These are phyloP conservation scores for Ploceus nigricollis DNA, from an alignment of 2,113 vertebrate genomes.

Conservation along the genomic window DNA sequence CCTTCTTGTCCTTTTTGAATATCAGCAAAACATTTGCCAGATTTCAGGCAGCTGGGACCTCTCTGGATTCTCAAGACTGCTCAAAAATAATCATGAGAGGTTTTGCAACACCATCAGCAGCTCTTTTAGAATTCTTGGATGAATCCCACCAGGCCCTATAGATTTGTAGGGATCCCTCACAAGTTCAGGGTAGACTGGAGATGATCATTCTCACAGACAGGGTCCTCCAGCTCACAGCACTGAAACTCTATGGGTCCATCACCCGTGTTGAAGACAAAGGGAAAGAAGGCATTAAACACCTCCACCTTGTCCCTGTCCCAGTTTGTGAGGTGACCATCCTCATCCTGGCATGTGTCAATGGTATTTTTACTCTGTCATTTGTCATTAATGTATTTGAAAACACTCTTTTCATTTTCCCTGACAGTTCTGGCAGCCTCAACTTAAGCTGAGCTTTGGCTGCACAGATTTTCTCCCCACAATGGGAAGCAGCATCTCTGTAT, in stretches of 20 bases:
- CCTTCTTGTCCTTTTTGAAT: not conserved
- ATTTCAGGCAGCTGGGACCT: not conserved
- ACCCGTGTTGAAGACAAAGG: not conserved
- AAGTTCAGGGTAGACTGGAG: not conserved
- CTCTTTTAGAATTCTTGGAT: not conserved
- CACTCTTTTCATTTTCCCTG: fast-evolving
- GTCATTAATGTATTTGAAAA: not conserved
- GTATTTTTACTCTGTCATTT: not conserved
- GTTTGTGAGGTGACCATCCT: not conserved
- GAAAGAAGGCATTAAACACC: not conserved
- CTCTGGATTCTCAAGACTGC: not conserved
- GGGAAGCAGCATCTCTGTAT: not conserved
- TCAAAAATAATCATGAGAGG: not conserved
- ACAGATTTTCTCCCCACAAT: not conserved
- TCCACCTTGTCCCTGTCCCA: not conserved
- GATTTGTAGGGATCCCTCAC: not conserved
- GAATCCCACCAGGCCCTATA: not conserved
- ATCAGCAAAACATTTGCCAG: not conserved
- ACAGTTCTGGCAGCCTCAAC: not conserved
- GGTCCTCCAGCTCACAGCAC: not conserved
- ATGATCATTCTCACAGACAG: not conserved
- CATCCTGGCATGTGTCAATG: not conserved
- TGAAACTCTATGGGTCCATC: not conserved
- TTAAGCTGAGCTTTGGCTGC: not conserved
- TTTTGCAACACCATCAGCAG: not conserved